Evolutionary conservation across 2,797 vertebrate species (phyloP).

Genomic region (Poeciliopsis paucimaculata): DNA sequence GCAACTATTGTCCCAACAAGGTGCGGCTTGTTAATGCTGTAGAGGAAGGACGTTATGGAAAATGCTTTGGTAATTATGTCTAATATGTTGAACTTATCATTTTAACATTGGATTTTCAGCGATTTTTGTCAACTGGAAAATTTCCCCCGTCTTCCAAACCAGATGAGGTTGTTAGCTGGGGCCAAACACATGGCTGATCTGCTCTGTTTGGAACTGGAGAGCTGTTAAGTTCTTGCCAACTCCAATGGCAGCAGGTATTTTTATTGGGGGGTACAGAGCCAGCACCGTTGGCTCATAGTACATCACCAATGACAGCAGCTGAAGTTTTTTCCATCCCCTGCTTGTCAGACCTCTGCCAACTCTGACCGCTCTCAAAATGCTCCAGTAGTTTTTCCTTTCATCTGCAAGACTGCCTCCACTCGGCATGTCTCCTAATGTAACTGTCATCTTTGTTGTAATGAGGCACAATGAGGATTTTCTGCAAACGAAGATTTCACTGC

Average conservation of each 20-base stretch:
- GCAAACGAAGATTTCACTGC: slow-evolving; percentile 38
- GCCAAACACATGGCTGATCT: slow-evolving; percentile 52
- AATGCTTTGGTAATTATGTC: background rate
- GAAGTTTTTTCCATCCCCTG: slow-evolving; percentile 40
- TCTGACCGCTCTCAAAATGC: slow-evolving; percentile 24
- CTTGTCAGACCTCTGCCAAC: slow-evolving; percentile 41
- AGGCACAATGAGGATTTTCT: slow-evolving; percentile 65
- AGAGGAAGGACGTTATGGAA: background rate
- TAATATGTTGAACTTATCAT: background rate
- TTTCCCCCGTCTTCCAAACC: background rate
- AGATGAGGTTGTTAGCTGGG: slow-evolving; percentile 39
- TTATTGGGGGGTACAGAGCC: slow-evolving; percentile 46
- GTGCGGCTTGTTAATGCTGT: slow-evolving; percentile 1
- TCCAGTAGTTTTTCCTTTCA: slow-evolving; percentile 45
- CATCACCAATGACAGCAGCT: slow-evolving; percentile 38
- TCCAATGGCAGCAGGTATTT: slow-evolving; percentile 55
- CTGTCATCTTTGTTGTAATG: slow-evolving; percentile 63
- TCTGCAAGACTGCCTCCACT: slow-evolving; percentile 54
- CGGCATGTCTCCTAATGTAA: slow-evolving; percentile 35
- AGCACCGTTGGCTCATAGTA: slow-evolving; percentile 21
- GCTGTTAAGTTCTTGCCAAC: slow-evolving; percentile 33
- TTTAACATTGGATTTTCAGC: background rate
- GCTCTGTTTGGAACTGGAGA: slow-evolving; percentile 36
- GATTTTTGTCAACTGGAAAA: slow-evolving; percentile 11
- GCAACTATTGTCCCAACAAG: background rate